Evolutionary conservation across 37 sponge, comb jelly and placozoan genomes (phyloP), one percentile per base, ranked within the genome.

Genomic region (Bolinopsis microptera): DNA sequence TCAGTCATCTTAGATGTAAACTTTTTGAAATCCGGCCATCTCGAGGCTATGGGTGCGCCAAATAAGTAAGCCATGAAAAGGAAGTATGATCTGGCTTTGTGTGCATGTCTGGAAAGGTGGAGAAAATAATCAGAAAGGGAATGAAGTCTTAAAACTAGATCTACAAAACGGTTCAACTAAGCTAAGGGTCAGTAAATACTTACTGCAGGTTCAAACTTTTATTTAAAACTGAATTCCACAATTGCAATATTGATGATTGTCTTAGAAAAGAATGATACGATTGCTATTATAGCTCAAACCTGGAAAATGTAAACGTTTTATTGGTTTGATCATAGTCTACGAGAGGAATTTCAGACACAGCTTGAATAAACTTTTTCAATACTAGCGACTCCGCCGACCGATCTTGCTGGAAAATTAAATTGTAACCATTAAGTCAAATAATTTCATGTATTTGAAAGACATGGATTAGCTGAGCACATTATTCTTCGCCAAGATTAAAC

Each of bases 11-110:
- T 86, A 1, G 61, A 22, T 22, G 61, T 40, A 0, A 86, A 21
- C 26, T 86, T 86, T 48, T 86, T 86, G 61, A 86, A 86, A 3
- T 86, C 90, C n/a, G 90, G 90, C 90, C 90, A 86, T 27, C 48
- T 18, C 0, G 41, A 18, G 0, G 90, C 90, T 3, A 86, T 86
- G 0, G 61, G 9, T 13, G 1, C 35, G 1, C 90, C 90, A 24
- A 39, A 86, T 1, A 86, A 48, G 24, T 86, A 86, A 41, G 36
- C 36, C 90, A 86, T 41, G 61, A 86, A 86, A 48, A 41, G 26
- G 90, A 86, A 86, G 61, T 86, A 86, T 24, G 22, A 24, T n/a
- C 90, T 2, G 3, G 90, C 90, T 86, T 27, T 39, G 30, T 41
- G 61, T 1, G 90, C 90, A 24, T 22, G 16, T 24, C 90, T 86